Conservation (phyloP, 2,888 invertebrate genomes). For the Drosophila mimetica region DNA sequence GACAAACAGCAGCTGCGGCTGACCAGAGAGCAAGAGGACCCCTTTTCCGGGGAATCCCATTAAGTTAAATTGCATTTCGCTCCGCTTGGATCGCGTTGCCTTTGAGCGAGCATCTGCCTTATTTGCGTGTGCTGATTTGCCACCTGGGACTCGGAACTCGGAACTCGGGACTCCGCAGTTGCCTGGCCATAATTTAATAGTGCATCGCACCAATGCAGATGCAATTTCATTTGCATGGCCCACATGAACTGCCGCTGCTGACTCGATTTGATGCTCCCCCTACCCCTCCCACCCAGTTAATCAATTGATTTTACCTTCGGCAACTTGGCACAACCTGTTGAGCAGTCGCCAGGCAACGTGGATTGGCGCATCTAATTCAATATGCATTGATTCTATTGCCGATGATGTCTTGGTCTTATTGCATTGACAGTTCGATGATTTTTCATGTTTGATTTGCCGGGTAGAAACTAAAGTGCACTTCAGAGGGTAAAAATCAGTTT, state of each 20-base stretch:
- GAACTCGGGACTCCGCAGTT: no score
- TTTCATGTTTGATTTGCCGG: constrained; percentile 17
- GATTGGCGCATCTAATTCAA: constrained; percentile 36
- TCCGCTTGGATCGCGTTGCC: constrained; percentile 1
- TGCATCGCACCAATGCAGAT: constrained; percentile 40
- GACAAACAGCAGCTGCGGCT: constrained; percentile 22
- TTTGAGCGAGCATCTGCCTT: constrained; percentile 28
- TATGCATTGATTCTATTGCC: constrained; percentile 59
- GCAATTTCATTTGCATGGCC: constrained; percentile 40
- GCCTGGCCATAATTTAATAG: constrained; percentile 62
- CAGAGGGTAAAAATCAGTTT: neutral
- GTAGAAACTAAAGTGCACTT: constrained; percentile 4
- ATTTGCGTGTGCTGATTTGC: constrained; percentile 33
- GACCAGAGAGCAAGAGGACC: constrained; percentile 13
- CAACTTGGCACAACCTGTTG: constrained; percentile 50
- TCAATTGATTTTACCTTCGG: constrained; percentile 52
- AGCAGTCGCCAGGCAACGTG: constrained; percentile 10
- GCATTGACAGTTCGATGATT: constrained; percentile 23
- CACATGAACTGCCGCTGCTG: constrained; percentile 22
- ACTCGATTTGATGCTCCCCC: constrained; percentile 58
- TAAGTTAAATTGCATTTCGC: constrained; percentile 32
- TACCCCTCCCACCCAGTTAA: constrained; percentile 49
- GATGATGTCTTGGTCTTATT: constrained; percentile 26
- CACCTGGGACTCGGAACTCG: constrained; percentile 22
- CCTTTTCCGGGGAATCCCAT: constrained; percentile 16